phyloP scores from a whole-genome alignment of 2,797 vertebrate species.

The Morelia viridis region DNA sequence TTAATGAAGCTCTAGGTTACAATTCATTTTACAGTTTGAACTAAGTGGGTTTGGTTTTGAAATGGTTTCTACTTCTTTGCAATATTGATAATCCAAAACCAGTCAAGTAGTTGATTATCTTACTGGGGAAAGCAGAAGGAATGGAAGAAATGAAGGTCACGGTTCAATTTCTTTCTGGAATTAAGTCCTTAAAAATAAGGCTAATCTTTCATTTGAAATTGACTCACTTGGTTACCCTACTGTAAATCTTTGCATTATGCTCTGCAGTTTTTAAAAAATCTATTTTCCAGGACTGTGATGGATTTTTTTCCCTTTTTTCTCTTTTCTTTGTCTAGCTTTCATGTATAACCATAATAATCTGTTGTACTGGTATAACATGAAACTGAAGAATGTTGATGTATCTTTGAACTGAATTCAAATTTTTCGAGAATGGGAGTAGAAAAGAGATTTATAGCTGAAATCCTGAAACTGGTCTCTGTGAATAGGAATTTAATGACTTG shows the following conservation, averaged over 20 bases:
- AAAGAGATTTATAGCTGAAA: neutral
- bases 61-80: neutral
- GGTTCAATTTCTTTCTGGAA: slow-evolving; percentile 36
- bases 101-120: slow-evolving; percentile 42
- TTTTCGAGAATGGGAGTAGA: neutral
- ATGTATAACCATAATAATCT: neutral
- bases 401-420: slow-evolving; percentile 22
- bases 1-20: neutral
- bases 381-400: slow-evolving; percentile 1
- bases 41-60: neutral
- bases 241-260: neutral
- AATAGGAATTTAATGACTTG: neutral
- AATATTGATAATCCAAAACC: slow-evolving; percentile 34
- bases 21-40: slow-evolving; percentile 13
- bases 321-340: slow-evolving; percentile 20
- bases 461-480: slow-evolving; percentile 5
- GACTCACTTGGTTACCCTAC: neutral
- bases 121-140: slow-evolving; percentile 24
- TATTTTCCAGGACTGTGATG: neutral
- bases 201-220: slow-evolving; percentile 38
- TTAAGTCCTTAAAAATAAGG: slow-evolving; percentile 47
- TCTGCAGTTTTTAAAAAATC: slow-evolving; percentile 4
- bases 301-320: neutral
- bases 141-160: slow-evolving; percentile 29
- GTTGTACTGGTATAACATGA: neutral